These are phyloP conservation scores for Steinernema carpocapsae DNA, from an alignment of 2,888 invertebrate species.

Conservation along the genomic window DNA sequence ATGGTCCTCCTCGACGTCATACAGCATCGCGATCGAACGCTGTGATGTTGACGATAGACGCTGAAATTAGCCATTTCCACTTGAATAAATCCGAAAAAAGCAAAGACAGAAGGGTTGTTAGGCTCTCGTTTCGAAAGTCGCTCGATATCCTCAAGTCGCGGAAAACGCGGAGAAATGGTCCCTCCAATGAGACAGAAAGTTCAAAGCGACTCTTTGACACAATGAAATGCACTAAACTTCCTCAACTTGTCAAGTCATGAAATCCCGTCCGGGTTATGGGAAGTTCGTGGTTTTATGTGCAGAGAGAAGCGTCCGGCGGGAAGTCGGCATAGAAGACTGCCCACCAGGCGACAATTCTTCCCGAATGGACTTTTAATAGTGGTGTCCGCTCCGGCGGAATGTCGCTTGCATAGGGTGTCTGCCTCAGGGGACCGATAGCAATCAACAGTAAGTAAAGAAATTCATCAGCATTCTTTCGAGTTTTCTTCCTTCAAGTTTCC, in stretches of 20 bases:
- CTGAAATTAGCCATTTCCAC: too few species aligned
- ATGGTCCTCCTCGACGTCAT: slow-evolving; percentile 55
- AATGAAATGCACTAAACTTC: too few species aligned
- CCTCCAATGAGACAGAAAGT: too few species aligned
- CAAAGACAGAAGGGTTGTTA: too few species aligned
- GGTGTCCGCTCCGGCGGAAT: slow-evolving; percentile 29
- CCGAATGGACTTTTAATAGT: slow-evolving; percentile 34
- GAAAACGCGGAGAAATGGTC: too few species aligned
- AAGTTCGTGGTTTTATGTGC: background rate
- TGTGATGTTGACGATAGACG: too few species aligned
- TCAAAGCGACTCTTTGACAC: too few species aligned
- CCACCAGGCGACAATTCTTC: slow-evolving; percentile 30
- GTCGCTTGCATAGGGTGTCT: slow-evolving; percentile 7
- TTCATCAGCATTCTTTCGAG: slow-evolving; percentile 28
- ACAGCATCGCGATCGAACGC: slow-evolving; percentile 7
- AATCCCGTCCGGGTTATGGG: background rate
- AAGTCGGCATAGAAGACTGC: background rate
- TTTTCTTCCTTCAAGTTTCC: background rate
- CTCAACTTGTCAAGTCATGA: too few species aligned
- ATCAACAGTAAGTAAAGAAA: slow-evolving; percentile 35
- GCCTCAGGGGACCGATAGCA: slow-evolving; percentile 32
- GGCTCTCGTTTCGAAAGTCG: too few species aligned
- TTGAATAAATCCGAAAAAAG: too few species aligned
- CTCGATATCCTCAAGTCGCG: too few species aligned
- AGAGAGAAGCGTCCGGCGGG: background rate